phyloP scores from a whole-genome alignment of 2,113 vertebrate species.

The Crypturellus undulatus region DNA sequence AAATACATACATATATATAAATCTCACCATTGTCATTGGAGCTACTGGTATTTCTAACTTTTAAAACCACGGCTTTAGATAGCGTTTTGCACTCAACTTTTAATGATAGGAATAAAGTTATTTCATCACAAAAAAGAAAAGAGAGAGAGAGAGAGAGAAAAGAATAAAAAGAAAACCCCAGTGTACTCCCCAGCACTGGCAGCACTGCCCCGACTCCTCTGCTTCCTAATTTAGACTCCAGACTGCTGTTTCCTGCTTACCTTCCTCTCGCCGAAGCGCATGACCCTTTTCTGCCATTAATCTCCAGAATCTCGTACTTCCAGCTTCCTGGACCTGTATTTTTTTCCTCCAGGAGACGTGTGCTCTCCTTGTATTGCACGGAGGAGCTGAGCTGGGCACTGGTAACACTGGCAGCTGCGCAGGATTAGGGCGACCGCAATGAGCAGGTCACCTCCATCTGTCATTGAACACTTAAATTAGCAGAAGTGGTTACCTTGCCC shows the following conservation, averaged over 20 bases:
- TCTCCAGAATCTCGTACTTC: not conserved
- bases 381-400: not conserved
- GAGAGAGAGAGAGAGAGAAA: no score
- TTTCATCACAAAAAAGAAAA: conserved; percentile 14
- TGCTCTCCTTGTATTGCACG: not conserved
- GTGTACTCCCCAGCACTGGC: rapidly evolving
- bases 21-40: not conserved
- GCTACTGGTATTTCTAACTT: conserved; percentile 6
- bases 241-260: conserved; percentile 13
- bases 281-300: not conserved
- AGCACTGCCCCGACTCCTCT: not conserved
- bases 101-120: not conserved
- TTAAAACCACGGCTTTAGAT: not conserved
- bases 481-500: not conserved
- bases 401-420: not conserved
- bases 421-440: not conserved
- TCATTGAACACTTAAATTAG: not conserved
- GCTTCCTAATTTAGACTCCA: conserved; percentile 12
- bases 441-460: not conserved
- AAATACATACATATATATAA: not conserved
- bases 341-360: not conserved
- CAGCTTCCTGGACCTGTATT: not conserved
- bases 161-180: no score
- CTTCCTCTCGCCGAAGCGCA: not conserved
- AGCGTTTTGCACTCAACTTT: conserved; percentile 8